Base-by-base conservation (phyloP, 1,140 invertebrate genomes). In the Parasteatoda tepidariorum region DNA sequence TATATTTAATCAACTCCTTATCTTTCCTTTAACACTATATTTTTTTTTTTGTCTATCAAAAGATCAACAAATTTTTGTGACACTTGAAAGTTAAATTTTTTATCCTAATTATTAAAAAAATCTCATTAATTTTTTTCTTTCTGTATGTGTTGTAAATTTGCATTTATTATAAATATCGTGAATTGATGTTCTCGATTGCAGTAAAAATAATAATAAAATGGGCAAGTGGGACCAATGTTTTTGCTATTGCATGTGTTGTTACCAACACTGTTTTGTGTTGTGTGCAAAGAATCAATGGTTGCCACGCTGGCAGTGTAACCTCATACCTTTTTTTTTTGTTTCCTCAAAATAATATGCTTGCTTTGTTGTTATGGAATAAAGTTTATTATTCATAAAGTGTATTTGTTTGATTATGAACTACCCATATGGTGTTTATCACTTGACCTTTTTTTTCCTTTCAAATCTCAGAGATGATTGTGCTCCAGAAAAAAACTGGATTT, bases 291-390 rank as follows among this genome's bases (percentile, higher is more conserved):
- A 38, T 28, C 67, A 61, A 31, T 59, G 78, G 78, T 82, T 82
- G 78, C 78, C 24, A 82, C 78, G 78, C 78, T 82, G 78, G 78
- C 67, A 82, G 76, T 82, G 78, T 82, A 82, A 82, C 78, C 78
- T 30, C 41, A 66, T 82, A 70, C 48, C 62, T 24, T 68, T 68
- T n/a, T n/a, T n/a, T n/a, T n/a, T n/a, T n/a, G n/a, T n/a, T n/a
- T n/a, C n/a, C n/a, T n/a, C n/a, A n/a, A n/a, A n/a, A 33, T 70
- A 82, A 71, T 13, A 70, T 82, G 78, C 78, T 82, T 82, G 78
- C 78, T 79, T 82, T 82, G 78, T 82, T 82, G 78, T 82, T 82
- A 82, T 71, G 78, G 78, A 82, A 82, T 82, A 82, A 82, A 82
- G 78, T 82, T 82, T 82, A 79, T 82, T 82, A 82, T 82, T 82